These are phyloP conservation scores for Coenonympha arcania DNA, from an alignment of 2,888 invertebrate genomes.

Conservation along the genomic window DNA sequence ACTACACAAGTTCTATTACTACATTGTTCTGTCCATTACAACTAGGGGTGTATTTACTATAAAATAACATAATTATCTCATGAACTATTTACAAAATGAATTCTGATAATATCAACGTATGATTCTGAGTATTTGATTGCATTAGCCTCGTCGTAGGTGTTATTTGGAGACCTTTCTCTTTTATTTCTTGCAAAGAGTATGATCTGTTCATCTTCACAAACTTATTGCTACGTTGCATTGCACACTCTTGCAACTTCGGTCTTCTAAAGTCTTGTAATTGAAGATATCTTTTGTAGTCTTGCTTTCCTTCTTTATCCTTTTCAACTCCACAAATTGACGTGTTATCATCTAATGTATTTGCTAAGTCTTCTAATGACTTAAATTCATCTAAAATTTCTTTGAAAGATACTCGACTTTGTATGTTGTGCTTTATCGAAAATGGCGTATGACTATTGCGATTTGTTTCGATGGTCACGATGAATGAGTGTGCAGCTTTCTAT, in stretches of 20 bases:
- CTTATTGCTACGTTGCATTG: conserved; percentile 30
- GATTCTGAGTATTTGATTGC: conserved; percentile 37
- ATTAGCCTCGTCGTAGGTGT: conserved; percentile 28
- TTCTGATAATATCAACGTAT: conserved; percentile 52
- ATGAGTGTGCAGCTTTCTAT: conserved; percentile 49
- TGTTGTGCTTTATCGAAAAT: conserved; percentile 31
- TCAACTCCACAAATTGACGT: conserved; percentile 4
- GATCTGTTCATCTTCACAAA: conserved; percentile 44
- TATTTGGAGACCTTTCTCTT: conserved; percentile 43
- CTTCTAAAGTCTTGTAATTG: conserved; percentile 55
- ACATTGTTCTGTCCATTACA: background rate
- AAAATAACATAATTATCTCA: background rate
- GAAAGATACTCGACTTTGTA: conserved; percentile 34
- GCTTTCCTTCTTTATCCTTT: conserved; percentile 16
- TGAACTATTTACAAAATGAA: conserved; percentile 48
- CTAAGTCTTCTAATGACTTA: conserved; percentile 45
- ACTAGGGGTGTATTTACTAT: background rate
- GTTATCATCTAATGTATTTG: conserved; percentile 29
- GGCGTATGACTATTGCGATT: conserved; percentile 34
- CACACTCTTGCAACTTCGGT: conserved; percentile 44
- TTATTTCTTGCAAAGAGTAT: conserved; percentile 50
- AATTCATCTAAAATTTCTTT: conserved; percentile 52
- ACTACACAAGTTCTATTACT: background rate
- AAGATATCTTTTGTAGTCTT: conserved; percentile 33
- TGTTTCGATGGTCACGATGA: conserved; percentile 45